Evolutionary conservation across 2,888 invertebrate species (phyloP).

Genomic region (Aphidoletes aphidimyza): DNA sequence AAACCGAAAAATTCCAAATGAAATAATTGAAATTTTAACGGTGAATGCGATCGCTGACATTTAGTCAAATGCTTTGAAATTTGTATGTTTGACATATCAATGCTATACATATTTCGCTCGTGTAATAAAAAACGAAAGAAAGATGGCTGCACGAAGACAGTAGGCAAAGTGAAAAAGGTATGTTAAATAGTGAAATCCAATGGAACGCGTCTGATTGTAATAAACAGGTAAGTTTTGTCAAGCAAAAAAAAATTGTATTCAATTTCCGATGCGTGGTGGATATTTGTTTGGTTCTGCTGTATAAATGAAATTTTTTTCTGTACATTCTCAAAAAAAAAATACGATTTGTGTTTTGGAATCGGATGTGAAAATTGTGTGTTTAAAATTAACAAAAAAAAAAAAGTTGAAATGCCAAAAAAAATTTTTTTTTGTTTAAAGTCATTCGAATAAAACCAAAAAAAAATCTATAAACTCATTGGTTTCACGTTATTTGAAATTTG

Average conservation of each 20-base stretch:
- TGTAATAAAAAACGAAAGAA: conserved; percentile 30
- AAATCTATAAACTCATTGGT: not conserved
- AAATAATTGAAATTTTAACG: too few species aligned
- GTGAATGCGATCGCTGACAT: too few species aligned
- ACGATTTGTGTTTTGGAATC: too few species aligned
- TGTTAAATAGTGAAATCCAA: conserved; percentile 53
- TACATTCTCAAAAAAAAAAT: too few species aligned
- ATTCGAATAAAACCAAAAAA: not conserved
- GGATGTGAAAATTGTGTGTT: not conserved
- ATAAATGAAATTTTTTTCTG: too few species aligned
- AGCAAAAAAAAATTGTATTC: not conserved
- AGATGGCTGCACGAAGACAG: conserved; percentile 54
- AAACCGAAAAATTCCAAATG: too few species aligned
- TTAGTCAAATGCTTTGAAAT: too few species aligned
- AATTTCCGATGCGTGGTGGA: not conserved
- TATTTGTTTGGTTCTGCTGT: not conserved
- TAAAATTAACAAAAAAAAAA: not conserved
- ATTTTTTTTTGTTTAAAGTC: not conserved
- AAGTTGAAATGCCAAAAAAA: too few species aligned
- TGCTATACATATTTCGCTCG: conserved; percentile 32
- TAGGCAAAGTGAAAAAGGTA: conserved; percentile 47
- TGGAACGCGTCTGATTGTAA: conserved; percentile 54
- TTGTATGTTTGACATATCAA: conserved; percentile 41
- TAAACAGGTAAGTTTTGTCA: conserved; percentile 48
- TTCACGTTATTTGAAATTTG: conserved; percentile 23